Conservation (phyloP, 2,888 invertebrate genomes). For the Tanytarsus gracilentus region DNA sequence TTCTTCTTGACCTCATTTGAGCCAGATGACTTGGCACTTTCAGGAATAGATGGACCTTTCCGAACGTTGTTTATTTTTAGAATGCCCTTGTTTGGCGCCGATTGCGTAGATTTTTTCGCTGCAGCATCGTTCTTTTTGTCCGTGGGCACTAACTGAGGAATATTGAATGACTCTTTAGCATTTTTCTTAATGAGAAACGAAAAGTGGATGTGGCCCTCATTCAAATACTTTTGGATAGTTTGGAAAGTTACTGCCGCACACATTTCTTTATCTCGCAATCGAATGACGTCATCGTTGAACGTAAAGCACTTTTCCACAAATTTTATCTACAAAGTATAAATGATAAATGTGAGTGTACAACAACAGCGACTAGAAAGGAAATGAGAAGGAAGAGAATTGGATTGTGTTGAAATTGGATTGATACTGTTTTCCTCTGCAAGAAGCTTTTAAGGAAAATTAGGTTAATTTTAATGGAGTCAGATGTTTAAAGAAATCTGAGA, state of each 20-base stretch:
- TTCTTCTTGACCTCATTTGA: neutral
- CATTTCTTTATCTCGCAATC: slow-evolving; percentile 11
- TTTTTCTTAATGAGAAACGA: slow-evolving; percentile 25
- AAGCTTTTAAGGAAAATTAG: too few relatives aligned
- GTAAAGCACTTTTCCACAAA: slow-evolving; percentile 24
- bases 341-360: neutral
- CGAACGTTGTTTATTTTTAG: neutral
- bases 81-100: slow-evolving; percentile 3
- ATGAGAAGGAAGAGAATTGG: too few relatives aligned
- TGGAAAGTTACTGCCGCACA: slow-evolving; percentile 19
- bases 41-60: slow-evolving; percentile 16
- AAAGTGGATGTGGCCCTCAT: slow-evolving; percentile 17
- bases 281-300: slow-evolving; percentile 9
- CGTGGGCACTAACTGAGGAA: neutral
- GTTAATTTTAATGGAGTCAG: too few relatives aligned
- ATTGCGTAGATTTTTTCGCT: neutral
- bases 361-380: neutral
- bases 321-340: slow-evolving; percentile 5
- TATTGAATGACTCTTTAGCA: slow-evolving; percentile 1
- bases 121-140: neutral
- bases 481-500: too few relatives aligned
- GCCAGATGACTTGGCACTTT: neutral
- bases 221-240: slow-evolving; percentile 17
- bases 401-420: too few relatives aligned
- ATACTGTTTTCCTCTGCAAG: too few relatives aligned